Conservation (phyloP, 2,888 invertebrate species). For the Ormyrus nitidulus region DNA sequence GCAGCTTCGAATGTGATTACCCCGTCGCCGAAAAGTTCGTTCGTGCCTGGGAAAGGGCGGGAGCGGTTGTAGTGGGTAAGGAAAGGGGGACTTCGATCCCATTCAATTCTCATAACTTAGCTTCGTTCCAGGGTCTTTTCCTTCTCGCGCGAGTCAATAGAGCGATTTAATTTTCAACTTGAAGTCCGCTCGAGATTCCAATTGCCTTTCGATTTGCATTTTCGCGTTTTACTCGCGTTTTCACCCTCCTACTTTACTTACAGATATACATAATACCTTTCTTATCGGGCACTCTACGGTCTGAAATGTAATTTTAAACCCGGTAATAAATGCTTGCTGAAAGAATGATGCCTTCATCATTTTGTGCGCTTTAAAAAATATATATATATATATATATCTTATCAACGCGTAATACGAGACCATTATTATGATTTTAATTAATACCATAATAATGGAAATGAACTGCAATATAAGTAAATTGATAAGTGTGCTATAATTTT, state of each 20-base stretch:
- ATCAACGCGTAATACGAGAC: no score
- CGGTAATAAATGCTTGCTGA: neutral
- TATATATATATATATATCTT: neutral
- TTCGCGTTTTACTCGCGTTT: neutral
- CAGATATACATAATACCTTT: no score
- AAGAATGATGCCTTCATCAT: no score
- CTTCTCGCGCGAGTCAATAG: constrained; percentile 19
- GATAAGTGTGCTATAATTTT: no score
- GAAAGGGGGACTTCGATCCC: neutral
- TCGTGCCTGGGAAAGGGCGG: no score
- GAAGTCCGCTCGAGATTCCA: constrained; percentile 30
- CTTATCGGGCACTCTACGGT: neutral
- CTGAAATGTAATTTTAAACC: neutral
- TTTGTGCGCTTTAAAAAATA: constrained; percentile 1
- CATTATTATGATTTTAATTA: no score
- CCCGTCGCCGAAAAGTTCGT: no score
- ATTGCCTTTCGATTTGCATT: constrained; percentile 42
- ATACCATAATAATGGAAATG: no score
- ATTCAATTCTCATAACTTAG: constrained; percentile 35
- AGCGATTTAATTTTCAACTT: constrained; percentile 46
- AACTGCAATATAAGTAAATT: no score
- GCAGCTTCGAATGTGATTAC: no score
- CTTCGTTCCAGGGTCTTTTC: neutral
- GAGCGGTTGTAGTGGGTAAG: no score
- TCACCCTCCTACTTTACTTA: neutral